Conservation (phyloP, 92 coral and sea anemone species). For the Blastomussa wellsi region DNA sequence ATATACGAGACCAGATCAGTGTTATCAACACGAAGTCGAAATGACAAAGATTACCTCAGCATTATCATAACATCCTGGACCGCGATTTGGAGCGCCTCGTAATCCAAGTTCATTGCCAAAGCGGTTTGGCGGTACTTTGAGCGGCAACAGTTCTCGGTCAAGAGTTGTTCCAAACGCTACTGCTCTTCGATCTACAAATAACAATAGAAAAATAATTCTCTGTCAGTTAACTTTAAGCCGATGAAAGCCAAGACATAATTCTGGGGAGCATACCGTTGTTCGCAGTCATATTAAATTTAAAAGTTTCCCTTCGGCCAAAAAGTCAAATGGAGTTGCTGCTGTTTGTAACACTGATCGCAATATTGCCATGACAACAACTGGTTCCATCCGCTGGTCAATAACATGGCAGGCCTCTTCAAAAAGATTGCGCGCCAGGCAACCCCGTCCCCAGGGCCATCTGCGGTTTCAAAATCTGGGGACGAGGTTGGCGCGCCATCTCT, state of each 20-base stretch:
- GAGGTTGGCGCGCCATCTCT: no score
- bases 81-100: slow-evolving; percentile 88
- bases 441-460: no score
- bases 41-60: slow-evolving; percentile 73
- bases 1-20: background rate
- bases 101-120: slow-evolving; percentile 85
- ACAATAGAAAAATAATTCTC: background rate
- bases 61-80: slow-evolving; percentile 95
- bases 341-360: background rate
- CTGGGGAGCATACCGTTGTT: slow-evolving; percentile 21
- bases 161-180: slow-evolving; percentile 87
- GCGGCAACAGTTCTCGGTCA: slow-evolving; percentile 86
- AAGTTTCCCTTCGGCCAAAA: background rate
- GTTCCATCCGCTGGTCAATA: background rate
- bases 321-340: slow-evolving; percentile 17
- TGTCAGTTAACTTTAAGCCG: background rate
- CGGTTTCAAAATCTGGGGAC: no score
- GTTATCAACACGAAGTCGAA: background rate
- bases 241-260: background rate
- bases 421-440: no score
- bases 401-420: background rate
- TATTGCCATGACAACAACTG: slow-evolving; percentile 12
- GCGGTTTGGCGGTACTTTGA: slow-evolving; percentile 85
- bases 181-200: slow-evolving; percentile 23
- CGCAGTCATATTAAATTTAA: slow-evolving; percentile 26